Base-by-base conservation (phyloP, 2,888 invertebrate species). In the Dicycla oo region DNA sequence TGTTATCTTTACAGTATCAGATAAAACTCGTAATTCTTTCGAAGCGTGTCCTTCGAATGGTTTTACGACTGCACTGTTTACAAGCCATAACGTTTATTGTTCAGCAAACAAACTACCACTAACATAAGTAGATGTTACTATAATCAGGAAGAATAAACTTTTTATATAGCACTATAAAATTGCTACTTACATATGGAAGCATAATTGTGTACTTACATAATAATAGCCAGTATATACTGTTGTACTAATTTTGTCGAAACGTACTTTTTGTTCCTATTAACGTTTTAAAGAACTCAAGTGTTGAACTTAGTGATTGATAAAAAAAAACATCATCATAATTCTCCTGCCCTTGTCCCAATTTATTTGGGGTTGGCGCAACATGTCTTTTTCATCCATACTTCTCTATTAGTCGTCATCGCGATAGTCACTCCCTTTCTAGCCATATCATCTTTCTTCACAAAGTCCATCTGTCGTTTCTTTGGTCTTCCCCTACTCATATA, bases 51-150 rank as follows among this genome's bases (percentile, higher is more conserved):
- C 76, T 84, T 75, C 73, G 54, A 54, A 70, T 64, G n/a, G 60
- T 57, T 79, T 83, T 83, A 84, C 72, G 84, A 68, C 73, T 64
- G 71, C 78, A 60, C 60, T 83, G 80, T 82, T 82, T 85, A 83
- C 84, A 75, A 70, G 62, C 79, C 76, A 79, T 79, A 74, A 78
- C 71, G 66, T 84, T 84, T 81, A 86, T 78, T 73, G 75, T 69
- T 60, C 43, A 66, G 30, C 71, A 69, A 81, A 77, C 79, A 73
- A 79, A 77, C 80, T 80, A 70, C 75, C 66, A 71, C 71, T 70
- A 77, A 76, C 69, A 76, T 80, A 76, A 76, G 53, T 73, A 64
- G 66, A 85, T 69, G 79, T 20, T 58, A 54, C 60, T 78, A 53
- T 73, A 73, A 73, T 79, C 65, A 73, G 74, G 30, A 66, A 69